Evolutionary conservation across 2,888 invertebrate genomes (phyloP).

Genomic region (Drosophila birchii): DNA sequence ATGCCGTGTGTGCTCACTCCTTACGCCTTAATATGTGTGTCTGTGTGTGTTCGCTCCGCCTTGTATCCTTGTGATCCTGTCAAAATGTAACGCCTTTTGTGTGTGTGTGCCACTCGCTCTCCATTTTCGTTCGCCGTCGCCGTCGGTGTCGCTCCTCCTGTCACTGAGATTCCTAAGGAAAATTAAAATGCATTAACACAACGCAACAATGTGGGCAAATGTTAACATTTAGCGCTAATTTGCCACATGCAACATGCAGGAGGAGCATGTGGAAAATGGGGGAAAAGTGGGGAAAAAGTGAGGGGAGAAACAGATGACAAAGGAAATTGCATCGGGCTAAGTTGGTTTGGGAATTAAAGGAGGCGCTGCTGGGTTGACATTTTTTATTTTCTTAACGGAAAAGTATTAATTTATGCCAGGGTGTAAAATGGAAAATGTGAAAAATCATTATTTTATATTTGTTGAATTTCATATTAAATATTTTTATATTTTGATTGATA

Average conservation of each 20-base stretch:
- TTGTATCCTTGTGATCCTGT: not conserved
- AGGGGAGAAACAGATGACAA: slow-evolving; percentile 7
- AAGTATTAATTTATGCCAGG: not conserved
- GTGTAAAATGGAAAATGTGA: not conserved
- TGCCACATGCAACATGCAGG: slow-evolving; percentile 43
- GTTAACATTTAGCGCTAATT: slow-evolving; percentile 76
- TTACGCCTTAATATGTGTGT: not conserved
- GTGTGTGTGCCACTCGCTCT: not conserved
- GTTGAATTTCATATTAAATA: not conserved
- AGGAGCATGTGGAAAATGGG: not conserved
- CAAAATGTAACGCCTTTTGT: not conserved
- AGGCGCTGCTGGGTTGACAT: not conserved
- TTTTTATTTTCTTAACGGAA: not conserved
- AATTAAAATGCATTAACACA: slow-evolving; percentile 75
- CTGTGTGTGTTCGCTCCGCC: not conserved
- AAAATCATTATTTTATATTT: not conserved
- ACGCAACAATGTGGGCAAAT: slow-evolving; percentile 73
- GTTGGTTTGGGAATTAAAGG: slow-evolving; percentile 6
- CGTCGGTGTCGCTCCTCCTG: slow-evolving; percentile 6
- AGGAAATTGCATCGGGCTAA: slow-evolving; percentile 6
- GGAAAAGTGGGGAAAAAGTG: not conserved
- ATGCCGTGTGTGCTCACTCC: not conserved
- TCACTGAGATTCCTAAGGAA: slow-evolving; percentile 27
- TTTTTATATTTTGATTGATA: not conserved
- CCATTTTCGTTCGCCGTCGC: not conserved